Evolutionary conservation across 2,888 invertebrate genomes (phyloP).

Genomic region (Drosophila kambysellisi): DNA sequence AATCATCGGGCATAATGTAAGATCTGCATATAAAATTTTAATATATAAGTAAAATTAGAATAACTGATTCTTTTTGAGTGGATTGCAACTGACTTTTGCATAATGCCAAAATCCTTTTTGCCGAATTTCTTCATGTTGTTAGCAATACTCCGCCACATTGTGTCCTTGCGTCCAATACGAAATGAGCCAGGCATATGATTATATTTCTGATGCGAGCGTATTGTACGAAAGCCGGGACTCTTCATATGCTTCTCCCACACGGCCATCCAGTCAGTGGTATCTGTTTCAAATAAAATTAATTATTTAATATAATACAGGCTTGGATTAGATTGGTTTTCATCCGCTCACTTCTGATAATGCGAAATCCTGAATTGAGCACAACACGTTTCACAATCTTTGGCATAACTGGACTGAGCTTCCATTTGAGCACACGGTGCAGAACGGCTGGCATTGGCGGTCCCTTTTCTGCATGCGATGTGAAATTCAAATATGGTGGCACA

Average conservation of each 20-base stretch:
- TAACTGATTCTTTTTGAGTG: neutral
- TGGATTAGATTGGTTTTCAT: too few species aligned
- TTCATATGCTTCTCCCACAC: conserved; percentile 99
- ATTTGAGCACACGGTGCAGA: conserved; percentile 93
- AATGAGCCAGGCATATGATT: conserved; percentile 99
- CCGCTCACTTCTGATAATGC: conserved; percentile 91
- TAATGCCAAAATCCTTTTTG: conserved; percentile 92
- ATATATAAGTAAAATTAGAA: neutral
- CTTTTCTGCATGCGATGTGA: conserved; percentile 89
- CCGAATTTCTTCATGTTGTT: conserved; percentile 86
- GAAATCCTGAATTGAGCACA: conserved; percentile 93
- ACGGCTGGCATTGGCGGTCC: conserved; percentile 88
- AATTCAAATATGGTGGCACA: conserved; percentile 92
- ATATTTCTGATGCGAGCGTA: conserved; percentile 96
- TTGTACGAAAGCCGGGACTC: conserved; percentile 92
- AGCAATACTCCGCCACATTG: conserved; percentile 94
- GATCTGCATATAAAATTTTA: conserved; percentile 86
- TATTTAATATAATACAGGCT: too few species aligned
- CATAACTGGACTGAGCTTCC: conserved; percentile 97
- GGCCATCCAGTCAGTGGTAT: conserved; percentile 96
- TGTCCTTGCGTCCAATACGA: conserved; percentile 98
- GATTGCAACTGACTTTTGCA: conserved; percentile 87
- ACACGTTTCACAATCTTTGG: conserved; percentile 96
- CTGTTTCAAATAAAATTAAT: conserved; percentile 83
- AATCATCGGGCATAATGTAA: conserved; percentile 95